Percentiles rank a stretch among this genome's conserved stretches.
Evolutionary conservation across 2,797 vertebrate genomes (phyloP).

Genomic region (Melanotaenia nigrans): DNA sequence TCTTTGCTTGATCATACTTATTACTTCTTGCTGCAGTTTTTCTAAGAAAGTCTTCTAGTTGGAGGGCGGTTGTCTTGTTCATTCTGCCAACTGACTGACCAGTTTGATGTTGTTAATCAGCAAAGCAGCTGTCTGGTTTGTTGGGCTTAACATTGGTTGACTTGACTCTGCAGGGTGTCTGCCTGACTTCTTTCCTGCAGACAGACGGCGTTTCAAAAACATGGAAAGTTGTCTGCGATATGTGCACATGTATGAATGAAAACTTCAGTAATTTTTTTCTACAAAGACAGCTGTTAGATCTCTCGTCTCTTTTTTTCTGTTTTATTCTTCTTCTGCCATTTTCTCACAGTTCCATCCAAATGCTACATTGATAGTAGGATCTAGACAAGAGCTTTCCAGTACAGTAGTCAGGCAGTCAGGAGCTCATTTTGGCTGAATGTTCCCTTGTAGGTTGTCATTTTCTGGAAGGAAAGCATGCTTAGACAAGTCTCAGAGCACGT

Average conservation of each 20-base stretch:
- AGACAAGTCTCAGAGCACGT: conserved; percentile 42
- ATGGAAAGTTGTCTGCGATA: conserved; percentile 2
- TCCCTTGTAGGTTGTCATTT: conserved; percentile 59
- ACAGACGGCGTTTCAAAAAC: conserved; percentile 30
- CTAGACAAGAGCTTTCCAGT: conserved; percentile 10
- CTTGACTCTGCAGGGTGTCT: conserved; percentile 33
- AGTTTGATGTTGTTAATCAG: conserved; percentile 34
- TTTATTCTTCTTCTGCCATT: conserved; percentile 1
- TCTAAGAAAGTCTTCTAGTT: not conserved
- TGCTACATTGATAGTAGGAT: conserved; percentile 22
- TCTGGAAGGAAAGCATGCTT: conserved; percentile 54
- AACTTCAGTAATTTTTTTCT: not conserved
- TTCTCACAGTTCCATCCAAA: conserved; percentile 13
- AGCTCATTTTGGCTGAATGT: conserved; percentile 51
- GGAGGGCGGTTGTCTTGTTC: conserved; percentile 6
- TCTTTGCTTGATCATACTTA: not conserved
- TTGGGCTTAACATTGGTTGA: conserved; percentile 19
- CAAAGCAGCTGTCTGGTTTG: conserved; percentile 8
- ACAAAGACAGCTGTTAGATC: not conserved
- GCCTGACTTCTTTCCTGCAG: conserved; percentile 38
- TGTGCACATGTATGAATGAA: not conserved
- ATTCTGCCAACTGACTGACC: not conserved
- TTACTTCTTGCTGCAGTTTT: not conserved
- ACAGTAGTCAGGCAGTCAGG: conserved; percentile 40
- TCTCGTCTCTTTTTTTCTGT: not conserved